Evolutionary conservation across 2,113 vertebrate species (phyloP).

Genomic region (Gallinago jamesoni): DNA sequence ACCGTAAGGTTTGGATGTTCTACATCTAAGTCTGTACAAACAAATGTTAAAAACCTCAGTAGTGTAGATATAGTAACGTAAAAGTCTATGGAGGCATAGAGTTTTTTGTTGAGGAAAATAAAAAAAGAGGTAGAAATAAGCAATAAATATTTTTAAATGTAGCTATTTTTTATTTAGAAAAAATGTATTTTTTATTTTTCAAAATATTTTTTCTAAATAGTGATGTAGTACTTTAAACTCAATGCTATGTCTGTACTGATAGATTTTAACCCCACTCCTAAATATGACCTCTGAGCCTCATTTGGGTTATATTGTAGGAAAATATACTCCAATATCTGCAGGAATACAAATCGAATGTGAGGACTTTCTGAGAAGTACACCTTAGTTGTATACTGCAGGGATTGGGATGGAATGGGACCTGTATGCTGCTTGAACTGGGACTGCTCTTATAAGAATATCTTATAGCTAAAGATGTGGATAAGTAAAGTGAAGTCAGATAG

Average conservation of each 20-base stretch:
- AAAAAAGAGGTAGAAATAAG: background rate
- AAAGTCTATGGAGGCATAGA: background rate
- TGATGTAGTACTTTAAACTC: background rate
- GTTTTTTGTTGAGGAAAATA: background rate
- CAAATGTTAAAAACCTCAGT: background rate
- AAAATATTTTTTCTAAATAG: background rate
- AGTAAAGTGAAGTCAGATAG: background rate
- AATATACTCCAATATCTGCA: background rate
- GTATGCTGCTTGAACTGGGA: background rate
- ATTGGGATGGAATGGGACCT: background rate
- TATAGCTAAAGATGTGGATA: background rate
- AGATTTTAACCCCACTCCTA: background rate
- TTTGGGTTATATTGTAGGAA: background rate
- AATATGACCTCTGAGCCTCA: background rate
- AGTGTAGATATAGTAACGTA: background rate
- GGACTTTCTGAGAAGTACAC: background rate
- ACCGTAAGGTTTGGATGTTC: background rate
- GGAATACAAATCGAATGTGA: background rate
- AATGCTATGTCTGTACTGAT: background rate
- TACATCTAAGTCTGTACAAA: background rate
- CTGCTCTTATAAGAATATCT: background rate
- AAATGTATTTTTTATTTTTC: background rate
- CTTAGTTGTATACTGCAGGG: background rate
- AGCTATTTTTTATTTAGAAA: background rate
- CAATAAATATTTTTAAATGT: background rate